phyloP scores from a whole-genome alignment of 2,113 vertebrate genomes.

The Heptranchias perlo region DNA sequence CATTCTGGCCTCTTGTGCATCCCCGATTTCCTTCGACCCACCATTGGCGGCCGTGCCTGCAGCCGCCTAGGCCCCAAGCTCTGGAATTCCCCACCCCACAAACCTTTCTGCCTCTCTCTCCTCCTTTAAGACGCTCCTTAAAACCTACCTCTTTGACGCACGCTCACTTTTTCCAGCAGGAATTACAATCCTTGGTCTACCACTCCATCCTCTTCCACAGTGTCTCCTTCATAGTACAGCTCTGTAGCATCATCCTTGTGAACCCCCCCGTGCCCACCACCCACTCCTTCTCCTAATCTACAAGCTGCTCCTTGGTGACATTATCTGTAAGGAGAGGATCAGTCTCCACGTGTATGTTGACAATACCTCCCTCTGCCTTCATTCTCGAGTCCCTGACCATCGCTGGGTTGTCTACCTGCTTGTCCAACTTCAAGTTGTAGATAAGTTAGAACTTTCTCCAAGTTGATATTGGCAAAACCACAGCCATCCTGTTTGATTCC shows the following conservation, averaged over 20 bases:
- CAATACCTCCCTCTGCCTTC: not conserved
- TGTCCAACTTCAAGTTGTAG: not conserved
- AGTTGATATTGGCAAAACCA: not conserved
- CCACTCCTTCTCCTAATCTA: not conserved
- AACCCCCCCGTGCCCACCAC: no score
- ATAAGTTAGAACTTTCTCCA: not conserved
- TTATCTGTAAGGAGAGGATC: not conserved
- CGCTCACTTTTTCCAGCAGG: not conserved
- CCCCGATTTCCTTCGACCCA: not conserved
- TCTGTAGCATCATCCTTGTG: not conserved
- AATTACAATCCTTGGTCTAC: not conserved
- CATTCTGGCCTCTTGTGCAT: not conserved
- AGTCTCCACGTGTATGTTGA: not conserved
- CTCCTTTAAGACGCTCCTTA: not conserved
- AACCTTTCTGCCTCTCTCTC: not conserved
- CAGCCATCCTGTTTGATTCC: not conserved
- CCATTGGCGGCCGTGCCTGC: not conserved
- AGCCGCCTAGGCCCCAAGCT: not conserved
- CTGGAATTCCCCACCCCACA: not conserved
- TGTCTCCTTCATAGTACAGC: not conserved
- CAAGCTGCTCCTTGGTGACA: not conserved
- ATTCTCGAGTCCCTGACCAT: not conserved
- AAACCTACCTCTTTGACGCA: no score
- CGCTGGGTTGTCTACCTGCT: not conserved
- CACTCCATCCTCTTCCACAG: not conserved